These are phyloP conservation scores for Pegoplata infirma DNA, from an alignment of 2,888 invertebrate genomes.

Conservation along the genomic window DNA sequence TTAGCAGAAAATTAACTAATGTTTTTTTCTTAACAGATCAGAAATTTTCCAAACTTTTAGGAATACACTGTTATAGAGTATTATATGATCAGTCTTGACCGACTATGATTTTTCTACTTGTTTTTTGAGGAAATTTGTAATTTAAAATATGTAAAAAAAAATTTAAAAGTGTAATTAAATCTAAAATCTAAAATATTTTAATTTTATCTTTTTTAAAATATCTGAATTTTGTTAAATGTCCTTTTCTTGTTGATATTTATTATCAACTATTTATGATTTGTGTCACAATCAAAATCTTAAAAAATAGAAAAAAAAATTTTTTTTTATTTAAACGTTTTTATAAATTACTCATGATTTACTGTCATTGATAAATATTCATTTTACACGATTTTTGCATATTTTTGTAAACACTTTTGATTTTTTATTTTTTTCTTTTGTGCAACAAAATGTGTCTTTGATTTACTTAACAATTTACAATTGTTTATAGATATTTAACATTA, in stretches of 20 bases:
- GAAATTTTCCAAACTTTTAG: too few relatives aligned
- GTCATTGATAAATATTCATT: constrained; percentile 47
- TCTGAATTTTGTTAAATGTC: background rate
- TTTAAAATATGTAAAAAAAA: too few relatives aligned
- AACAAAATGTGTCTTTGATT: constrained; percentile 31
- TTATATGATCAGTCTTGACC: too few relatives aligned
- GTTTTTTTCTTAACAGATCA: too few relatives aligned
- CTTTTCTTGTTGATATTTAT: background rate
- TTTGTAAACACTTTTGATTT: constrained; percentile 2
- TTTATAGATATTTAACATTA: constrained; percentile 28
- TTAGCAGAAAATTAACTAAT: too few relatives aligned
- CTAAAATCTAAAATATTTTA: too few relatives aligned
- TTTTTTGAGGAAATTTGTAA: too few relatives aligned
- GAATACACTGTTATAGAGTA: too few relatives aligned
- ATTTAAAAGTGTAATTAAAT: too few relatives aligned
- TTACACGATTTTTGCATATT: constrained; percentile 51
- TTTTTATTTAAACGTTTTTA: constrained; percentile 2
- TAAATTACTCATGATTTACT: constrained; percentile 42
- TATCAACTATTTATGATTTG: background rate
- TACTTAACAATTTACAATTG: constrained; percentile 40
- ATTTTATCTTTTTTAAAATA: background rate
- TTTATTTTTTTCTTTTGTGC: background rate
- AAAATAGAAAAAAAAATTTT: constrained; percentile 7
- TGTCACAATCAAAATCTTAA: background rate
- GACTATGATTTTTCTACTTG: too few relatives aligned